Percentiles rank a stretch among this genome's conserved stretches.
Evolutionary conservation across 2,113 vertebrate genomes (phyloP).

Genomic region (Morone saxatilis): DNA sequence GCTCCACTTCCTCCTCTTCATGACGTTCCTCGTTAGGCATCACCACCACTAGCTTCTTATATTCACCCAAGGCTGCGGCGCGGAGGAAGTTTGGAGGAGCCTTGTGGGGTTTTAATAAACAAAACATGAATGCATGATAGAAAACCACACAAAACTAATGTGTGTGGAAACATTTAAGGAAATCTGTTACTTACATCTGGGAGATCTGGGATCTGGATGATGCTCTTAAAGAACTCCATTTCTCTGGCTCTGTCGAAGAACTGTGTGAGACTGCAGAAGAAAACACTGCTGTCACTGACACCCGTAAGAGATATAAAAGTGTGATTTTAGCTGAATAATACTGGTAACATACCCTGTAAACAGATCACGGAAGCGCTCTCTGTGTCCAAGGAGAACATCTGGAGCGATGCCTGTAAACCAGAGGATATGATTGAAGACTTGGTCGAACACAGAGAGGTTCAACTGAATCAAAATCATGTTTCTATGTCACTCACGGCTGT

Average conservation of each 20-base stretch:
- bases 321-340: background rate
- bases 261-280: constrained; percentile 87
- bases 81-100: constrained; percentile 96
- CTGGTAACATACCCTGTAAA: constrained; percentile 87
- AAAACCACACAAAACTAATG: background rate
- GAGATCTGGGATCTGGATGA: constrained; percentile 95
- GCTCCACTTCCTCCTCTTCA: constrained; percentile 72
- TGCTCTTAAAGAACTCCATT: constrained; percentile 94
- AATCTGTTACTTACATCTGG: constrained; percentile 87
- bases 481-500: constrained; percentile 89
- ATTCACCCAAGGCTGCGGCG: constrained; percentile 91
- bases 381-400: constrained; percentile 93
- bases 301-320: background rate
- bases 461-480: background rate
- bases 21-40: constrained; percentile 77
- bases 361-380: constrained; percentile 94
- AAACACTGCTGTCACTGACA: background rate
- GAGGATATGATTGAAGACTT: background rate
- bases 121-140: background rate
- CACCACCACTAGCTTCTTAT: constrained; percentile 93
- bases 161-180: background rate
- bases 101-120: constrained; percentile 72
- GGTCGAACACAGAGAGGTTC: background rate
- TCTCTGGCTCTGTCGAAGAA: constrained; percentile 95
- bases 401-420: constrained; percentile 87